phyloP scores from a whole-genome alignment of 2,113 vertebrate species.

The Anarhynchus alexandrinus region DNA sequence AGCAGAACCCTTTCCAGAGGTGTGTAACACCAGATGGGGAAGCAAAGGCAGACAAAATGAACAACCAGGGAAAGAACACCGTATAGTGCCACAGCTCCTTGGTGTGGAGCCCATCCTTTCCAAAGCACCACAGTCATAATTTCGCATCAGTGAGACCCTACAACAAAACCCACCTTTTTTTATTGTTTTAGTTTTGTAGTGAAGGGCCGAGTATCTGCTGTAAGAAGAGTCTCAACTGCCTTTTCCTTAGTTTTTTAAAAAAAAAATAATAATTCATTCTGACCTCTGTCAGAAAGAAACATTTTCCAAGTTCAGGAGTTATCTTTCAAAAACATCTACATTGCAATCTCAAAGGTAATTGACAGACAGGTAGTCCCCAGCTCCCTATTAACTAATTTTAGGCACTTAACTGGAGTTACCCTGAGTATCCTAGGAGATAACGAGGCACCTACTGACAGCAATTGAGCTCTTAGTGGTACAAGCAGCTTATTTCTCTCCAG shows the following conservation, averaged over 20 bases:
- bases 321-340: background rate
- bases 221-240: background rate
- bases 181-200: background rate
- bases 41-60: background rate
- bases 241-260: background rate
- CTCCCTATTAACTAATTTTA: background rate
- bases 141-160: background rate
- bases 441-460: background rate
- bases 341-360: background rate
- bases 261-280: background rate
- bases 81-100: background rate
- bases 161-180: background rate
- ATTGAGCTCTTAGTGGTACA: background rate
- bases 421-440: background rate
- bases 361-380: background rate
- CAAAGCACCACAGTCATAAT: background rate
- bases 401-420: background rate
- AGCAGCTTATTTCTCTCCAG: background rate
- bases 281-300: background rate
- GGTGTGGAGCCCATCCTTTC: background rate
- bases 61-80: background rate
- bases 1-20: background rate
- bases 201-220: background rate
- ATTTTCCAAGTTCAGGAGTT: background rate
- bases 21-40: background rate